These are phyloP conservation scores for Chlorodrepanis virens DNA, from an alignment of 2,113 vertebrate species.

Conservation along the genomic window DNA sequence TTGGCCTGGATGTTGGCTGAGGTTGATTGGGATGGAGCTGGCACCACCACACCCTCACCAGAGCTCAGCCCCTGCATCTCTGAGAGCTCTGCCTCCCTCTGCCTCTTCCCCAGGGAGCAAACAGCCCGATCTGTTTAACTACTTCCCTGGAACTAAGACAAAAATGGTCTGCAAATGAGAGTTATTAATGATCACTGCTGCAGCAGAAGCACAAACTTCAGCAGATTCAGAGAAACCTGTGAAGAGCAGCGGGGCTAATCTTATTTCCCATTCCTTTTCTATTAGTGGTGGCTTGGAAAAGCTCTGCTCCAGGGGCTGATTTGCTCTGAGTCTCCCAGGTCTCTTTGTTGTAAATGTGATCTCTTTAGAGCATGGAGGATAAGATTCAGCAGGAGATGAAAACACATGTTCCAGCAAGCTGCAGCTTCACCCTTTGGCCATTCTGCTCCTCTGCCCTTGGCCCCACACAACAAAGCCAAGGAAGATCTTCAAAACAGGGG, in stretches of 20 bases:
- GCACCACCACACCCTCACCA: not conserved
- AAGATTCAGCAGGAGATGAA: not conserved
- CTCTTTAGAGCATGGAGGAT: conserved; percentile 5
- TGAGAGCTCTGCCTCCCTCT: not conserved
- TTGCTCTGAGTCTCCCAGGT: not conserved
- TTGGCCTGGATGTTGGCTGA: not conserved
- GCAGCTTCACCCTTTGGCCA: not conserved
- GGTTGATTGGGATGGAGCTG: not conserved
- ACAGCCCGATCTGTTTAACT: not conserved
- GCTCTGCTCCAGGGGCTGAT: not conserved
- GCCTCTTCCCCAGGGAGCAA: not conserved
- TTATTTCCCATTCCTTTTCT: not conserved
- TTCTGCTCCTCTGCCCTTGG: not conserved
- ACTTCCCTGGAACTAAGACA: not conserved
- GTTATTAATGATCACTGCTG: not conserved
- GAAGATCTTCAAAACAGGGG: not conserved
- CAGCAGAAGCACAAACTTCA: not conserved
- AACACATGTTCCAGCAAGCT: not conserved
- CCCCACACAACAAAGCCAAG: not conserved
- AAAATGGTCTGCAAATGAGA: not conserved
- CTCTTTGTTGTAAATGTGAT: not conserved
- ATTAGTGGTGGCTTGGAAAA: not conserved
- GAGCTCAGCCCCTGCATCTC: not conserved
- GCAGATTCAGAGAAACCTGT: not conserved
- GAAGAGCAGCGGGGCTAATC: not conserved